Base-by-base conservation (phyloP, 2,888 invertebrate genomes). In the Lasioglossum malachurum region DNA sequence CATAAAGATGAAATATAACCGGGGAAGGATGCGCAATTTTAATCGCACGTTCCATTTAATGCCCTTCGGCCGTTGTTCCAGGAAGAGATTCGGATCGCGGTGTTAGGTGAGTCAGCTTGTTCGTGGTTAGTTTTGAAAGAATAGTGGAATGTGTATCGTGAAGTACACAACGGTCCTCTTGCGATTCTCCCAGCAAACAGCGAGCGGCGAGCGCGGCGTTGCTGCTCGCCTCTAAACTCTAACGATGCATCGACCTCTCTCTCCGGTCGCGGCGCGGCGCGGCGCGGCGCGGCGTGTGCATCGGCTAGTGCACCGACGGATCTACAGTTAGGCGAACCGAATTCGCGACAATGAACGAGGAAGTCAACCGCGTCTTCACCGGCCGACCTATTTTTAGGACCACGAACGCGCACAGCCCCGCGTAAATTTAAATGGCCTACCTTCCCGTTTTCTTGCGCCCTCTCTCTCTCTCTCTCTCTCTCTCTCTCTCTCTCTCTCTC, bases 241-340 rank as follows among this genome's bases (percentile, higher is more conserved):
- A 91, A 91, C 90, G 91, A 92, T 92, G 91, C 92, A 92, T 89
- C 91, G 91, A 91, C 90, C 89, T 88, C 87, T 83, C 69, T 79
- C 74, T 73, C 82, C 78, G 87, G 80, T 82, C 81, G 88, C 84
- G 90, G 90, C 88, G 88, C 84, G 90, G 90, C 88, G 88, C 84
- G 90, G 90, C 88, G 87, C 88, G 88, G 88, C 81, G 88, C 84
- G 90, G 90, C 88, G 87, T 90, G 88, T 89, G 85, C 90, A 90
- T 87, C 89, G 90, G 84, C 90, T 90, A 89, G 89, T 88, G 88
- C 92, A 91, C 84, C 91, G 91, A 91, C 91, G 92, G 87, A 91
- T 93, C 93, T 95, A 95, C 95, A 94, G 95, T 95, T 95, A 95
- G 93, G 86, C 94, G 95, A 93, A 95, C 95, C 94, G 93, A 95